Evolutionary conservation across 2,113 vertebrate genomes (phyloP).

Genomic region (Psilopsiagon aurifrons): DNA sequence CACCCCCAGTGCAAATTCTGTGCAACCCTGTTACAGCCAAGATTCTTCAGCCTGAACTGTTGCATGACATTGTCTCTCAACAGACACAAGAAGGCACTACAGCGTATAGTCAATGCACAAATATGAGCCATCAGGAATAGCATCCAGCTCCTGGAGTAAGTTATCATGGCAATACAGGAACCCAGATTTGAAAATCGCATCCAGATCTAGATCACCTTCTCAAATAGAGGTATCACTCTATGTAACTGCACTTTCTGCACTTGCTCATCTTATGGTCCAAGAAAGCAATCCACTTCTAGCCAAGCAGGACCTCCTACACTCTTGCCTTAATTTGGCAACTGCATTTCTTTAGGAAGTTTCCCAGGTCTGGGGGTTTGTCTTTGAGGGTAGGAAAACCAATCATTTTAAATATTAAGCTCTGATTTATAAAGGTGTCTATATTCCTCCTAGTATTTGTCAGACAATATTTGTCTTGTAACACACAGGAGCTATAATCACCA

Average conservation of each 20-base stretch:
- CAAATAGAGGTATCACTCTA: not conserved
- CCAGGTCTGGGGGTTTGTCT: not conserved
- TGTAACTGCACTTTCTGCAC: not conserved
- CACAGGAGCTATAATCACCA: not conserved
- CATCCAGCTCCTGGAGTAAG: not conserved
- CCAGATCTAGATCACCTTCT: not conserved
- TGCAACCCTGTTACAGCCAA: not conserved
- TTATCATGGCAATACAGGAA: not conserved
- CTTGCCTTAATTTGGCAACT: not conserved
- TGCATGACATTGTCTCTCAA: not conserved
- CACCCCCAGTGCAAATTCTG: not conserved
- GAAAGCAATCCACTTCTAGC: not conserved
- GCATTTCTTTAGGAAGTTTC: not conserved
- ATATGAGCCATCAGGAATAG: not conserved
- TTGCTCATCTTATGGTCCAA: not conserved
- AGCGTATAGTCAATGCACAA: not conserved
- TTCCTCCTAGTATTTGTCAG: not conserved
- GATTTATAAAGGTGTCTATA: not conserved
- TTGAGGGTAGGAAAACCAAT: accelerated
- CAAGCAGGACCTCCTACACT: not conserved
- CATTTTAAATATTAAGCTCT: not conserved
- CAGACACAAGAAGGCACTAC: not conserved
- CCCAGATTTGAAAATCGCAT: not conserved
- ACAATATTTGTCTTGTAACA: not conserved
- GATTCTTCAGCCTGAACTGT: not conserved